These are phyloP conservation scores for Myiotriccus ornatus DNA, from an alignment of 2,797 vertebrate genomes.

Conservation along the genomic window DNA sequence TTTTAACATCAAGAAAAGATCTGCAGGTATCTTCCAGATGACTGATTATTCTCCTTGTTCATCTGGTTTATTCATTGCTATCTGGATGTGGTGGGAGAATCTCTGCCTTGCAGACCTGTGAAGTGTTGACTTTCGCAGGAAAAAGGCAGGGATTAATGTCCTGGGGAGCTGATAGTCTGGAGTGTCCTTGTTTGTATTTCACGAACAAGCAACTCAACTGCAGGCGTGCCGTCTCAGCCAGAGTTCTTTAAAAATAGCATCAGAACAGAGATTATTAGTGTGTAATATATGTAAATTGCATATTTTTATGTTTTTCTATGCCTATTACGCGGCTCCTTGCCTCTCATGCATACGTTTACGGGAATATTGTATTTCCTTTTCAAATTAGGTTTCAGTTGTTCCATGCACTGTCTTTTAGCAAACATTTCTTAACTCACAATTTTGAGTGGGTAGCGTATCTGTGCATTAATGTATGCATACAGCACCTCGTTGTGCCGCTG, in stretches of 20 bases:
- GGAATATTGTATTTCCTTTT: conserved; percentile 67
- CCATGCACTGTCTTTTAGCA: conserved; percentile 61
- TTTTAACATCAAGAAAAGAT: not conserved
- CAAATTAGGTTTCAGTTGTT: conserved; percentile 70
- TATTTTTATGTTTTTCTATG: conserved; percentile 82
- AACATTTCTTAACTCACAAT: conserved; percentile 61
- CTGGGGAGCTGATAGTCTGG: not conserved
- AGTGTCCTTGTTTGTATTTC: conserved; percentile 40
- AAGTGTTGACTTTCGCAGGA: not conserved
- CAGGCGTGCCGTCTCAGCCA: conserved; percentile 39
- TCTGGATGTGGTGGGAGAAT: not conserved
- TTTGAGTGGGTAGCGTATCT: conserved; percentile 42
- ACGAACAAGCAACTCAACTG: conserved; percentile 43
- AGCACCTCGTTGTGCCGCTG: conserved; percentile 1
- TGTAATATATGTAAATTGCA: conserved; percentile 97
- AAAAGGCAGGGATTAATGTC: conserved; percentile 24
- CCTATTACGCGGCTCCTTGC: conserved; percentile 64
- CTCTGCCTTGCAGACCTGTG: not conserved
- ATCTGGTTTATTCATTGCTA: conserved; percentile 45
- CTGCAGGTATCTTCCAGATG: conserved; percentile 48
- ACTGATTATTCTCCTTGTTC: not conserved
- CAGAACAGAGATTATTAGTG: conserved; percentile 78
- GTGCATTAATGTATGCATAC: not conserved
- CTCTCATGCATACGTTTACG: conserved; percentile 70
- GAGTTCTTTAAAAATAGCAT: conserved; percentile 59